Conservation (phyloP, 2,888 invertebrate species). For the Mesorhabditis spiculigera region DNA sequence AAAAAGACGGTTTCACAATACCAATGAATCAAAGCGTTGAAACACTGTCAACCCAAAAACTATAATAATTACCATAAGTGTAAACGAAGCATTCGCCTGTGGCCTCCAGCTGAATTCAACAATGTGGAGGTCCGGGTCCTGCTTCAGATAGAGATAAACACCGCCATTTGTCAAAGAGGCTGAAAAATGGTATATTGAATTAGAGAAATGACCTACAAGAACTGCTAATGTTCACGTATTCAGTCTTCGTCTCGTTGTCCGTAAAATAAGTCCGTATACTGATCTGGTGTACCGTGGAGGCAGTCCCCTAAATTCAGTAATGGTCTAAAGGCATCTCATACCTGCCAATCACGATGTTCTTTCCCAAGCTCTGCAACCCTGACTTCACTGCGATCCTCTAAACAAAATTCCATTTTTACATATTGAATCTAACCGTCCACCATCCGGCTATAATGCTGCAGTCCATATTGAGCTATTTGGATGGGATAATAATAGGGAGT, state of each 20-base stretch:
- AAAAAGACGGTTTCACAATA: constrained; percentile 4
- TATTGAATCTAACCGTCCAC: constrained; percentile 25
- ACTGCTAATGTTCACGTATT: constrained; percentile 1
- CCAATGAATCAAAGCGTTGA: constrained; percentile 5
- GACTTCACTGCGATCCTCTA: not conserved
- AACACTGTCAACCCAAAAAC: no score
- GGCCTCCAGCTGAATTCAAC: constrained; percentile 38
- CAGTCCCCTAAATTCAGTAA: not conserved
- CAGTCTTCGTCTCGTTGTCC: constrained; percentile 3
- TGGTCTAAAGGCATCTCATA: not conserved
- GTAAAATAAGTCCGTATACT: not conserved
- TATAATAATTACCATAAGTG: constrained; percentile 23
- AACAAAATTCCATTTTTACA: not conserved
- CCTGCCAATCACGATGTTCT: constrained; percentile 3
- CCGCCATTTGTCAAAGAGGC: constrained; percentile 31
- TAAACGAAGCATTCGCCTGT: constrained; percentile 36
- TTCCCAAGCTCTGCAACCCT: not conserved
- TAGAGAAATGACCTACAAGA: not conserved
- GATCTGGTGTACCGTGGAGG: not conserved
- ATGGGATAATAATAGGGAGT: constrained; percentile 95
- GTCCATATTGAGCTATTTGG: constrained; percentile 94
- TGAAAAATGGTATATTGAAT: constrained; percentile 12
- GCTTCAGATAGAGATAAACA: constrained; percentile 32
- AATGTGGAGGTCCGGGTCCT: constrained; percentile 26
- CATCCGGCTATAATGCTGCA: constrained; percentile 89